phyloP scores from a whole-genome alignment of 2,888 invertebrate species.

The Dioctria linearis region DNA sequence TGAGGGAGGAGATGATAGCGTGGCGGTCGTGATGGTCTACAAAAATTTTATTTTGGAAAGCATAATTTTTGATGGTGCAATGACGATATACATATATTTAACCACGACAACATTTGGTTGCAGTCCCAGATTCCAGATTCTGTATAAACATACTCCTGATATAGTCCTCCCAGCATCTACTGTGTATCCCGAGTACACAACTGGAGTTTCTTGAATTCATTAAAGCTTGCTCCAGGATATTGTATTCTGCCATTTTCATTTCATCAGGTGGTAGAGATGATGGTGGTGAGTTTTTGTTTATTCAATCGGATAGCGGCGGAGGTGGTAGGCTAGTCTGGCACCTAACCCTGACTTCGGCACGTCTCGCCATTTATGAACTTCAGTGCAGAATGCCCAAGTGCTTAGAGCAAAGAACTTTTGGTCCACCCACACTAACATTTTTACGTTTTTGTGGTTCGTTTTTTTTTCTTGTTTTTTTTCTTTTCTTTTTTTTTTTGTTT shows the following conservation, averaged over 20 bases:
- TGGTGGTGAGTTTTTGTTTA: constrained; percentile 29
- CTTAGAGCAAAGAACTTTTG: constrained; percentile 11
- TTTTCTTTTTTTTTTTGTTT: background rate
- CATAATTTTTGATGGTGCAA: constrained; percentile 3
- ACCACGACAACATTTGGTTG: constrained; percentile 4
- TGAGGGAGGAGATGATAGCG: no score
- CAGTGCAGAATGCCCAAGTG: constrained; percentile 29
- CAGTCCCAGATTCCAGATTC: background rate
- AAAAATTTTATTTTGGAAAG: constrained; percentile 10
- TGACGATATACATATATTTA: background rate
- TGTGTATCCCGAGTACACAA: background rate
- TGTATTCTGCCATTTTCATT: constrained; percentile 38
- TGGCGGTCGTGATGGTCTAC: background rate
- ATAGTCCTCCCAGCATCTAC: background rate
- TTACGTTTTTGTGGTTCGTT: background rate
- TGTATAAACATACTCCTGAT: background rate
- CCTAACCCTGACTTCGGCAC: background rate
- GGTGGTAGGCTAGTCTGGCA: background rate
- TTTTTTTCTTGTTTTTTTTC: background rate
- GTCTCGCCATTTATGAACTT: background rate
- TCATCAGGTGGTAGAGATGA: constrained; percentile 14
- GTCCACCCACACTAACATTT: background rate
- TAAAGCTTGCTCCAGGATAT: background rate
- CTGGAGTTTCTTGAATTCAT: background rate
- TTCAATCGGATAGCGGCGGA: background rate